Percentiles rank a stretch among this genome's conserved stretches.
Conservation (phyloP, 2,888 invertebrate species). For the Beris morrisii region DNA sequence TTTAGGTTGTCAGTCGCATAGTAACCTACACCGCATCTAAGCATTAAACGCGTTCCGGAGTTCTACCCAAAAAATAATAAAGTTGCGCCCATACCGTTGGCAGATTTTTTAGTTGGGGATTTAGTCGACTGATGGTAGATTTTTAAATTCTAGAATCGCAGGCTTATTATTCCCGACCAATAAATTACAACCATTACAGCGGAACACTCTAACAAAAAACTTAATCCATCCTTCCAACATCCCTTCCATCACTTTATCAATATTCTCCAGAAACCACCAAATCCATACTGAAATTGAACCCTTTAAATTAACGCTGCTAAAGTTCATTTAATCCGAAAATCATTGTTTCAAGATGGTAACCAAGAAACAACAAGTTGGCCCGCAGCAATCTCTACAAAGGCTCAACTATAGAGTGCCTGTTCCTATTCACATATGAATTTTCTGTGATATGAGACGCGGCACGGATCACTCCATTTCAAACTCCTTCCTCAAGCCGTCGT, state of each 20-base stretch:
- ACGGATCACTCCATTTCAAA: not conserved
- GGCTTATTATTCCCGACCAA: too few relatives aligned
- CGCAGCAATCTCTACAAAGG: slow-evolving; percentile 23
- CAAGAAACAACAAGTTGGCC: slow-evolving; percentile 32
- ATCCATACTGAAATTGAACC: slow-evolving; percentile 12
- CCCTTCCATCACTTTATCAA: not conserved
- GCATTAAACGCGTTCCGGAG: too few relatives aligned
- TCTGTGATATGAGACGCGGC: not conserved
- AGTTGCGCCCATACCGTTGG: too few relatives aligned
- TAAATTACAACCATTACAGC: too few relatives aligned
- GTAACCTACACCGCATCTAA: too few relatives aligned
- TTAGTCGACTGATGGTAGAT: too few relatives aligned
- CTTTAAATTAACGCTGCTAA: slow-evolving; percentile 8
- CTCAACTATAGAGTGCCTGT: not conserved
- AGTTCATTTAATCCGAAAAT: slow-evolving; percentile 26
- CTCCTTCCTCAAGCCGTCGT: too few relatives aligned
- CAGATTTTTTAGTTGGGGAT: too few relatives aligned
- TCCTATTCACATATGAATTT: too few relatives aligned
- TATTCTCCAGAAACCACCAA: not conserved
- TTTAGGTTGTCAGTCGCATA: too few relatives aligned
- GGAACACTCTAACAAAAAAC: not conserved
- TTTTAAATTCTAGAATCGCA: too few relatives aligned
- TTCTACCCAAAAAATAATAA: too few relatives aligned
- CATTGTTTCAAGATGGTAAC: slow-evolving; percentile 19
- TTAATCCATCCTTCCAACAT: not conserved